Percentiles rank a stretch among this genome's conserved stretches.
phyloP scores from a whole-genome alignment of 2,797 vertebrate genomes.

The Hemibagrus guttatus region DNA sequence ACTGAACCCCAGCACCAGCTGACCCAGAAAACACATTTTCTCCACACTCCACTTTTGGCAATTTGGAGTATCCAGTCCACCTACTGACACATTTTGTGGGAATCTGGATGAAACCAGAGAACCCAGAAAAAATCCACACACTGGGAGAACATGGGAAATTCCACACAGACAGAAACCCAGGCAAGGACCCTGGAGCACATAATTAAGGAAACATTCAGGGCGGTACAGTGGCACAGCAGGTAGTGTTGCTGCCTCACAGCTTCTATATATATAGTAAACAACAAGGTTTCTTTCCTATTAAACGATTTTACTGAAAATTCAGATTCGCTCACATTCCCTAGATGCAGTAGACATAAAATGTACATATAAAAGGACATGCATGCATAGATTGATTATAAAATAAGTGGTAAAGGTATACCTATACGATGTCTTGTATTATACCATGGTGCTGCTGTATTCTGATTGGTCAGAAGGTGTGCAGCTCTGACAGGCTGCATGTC shows the following conservation, averaged over 20 bases:
- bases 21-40: neutral
- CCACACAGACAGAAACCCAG: neutral
- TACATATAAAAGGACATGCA: neutral
- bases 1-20: neutral
- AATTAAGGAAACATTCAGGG: constrained; percentile 20
- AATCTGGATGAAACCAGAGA: neutral
- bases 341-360: neutral
- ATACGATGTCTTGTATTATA: neutral
- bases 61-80: neutral
- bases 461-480: neutral
- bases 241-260: neutral
- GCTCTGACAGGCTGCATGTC: neutral
- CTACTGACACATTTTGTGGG: neutral
- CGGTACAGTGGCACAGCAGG: constrained; percentile 8
- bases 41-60: neutral
- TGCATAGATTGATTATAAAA: neutral
- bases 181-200: neutral
- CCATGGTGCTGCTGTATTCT: neutral
- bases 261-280: neutral
- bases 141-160: neutral
- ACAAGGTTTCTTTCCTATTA: neutral
- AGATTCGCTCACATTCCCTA: neutral
- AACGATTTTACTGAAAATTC: neutral
- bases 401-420: neutral
- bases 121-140: neutral